A percentile compares a stretch with the other conserved stretches of the same genome.
These are phyloP conservation scores for Petrolisthes cinctipes DNA, from an alignment of 2,888 invertebrate genomes.

Conservation along the genomic window DNA sequence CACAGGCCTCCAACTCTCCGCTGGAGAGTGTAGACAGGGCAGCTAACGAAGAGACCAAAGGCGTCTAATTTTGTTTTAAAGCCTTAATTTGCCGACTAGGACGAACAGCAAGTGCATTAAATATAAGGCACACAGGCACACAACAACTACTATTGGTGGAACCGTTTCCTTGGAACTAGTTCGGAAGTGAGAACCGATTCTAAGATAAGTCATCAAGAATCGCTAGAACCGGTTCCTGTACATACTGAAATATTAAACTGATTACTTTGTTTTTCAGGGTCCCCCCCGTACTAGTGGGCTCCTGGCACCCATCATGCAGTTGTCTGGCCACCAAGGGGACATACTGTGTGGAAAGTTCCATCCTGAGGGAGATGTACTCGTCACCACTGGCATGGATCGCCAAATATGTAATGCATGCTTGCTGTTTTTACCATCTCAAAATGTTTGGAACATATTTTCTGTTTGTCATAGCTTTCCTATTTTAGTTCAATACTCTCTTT, in stretches of 20 bases:
- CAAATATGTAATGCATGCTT: slow-evolving; percentile 82
- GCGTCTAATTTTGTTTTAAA: too few species aligned
- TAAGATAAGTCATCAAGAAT: neutral
- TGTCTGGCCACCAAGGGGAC: slow-evolving; percentile 97
- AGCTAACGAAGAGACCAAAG: too few species aligned
- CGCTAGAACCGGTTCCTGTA: neutral
- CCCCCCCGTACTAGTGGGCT: slow-evolving; percentile 88
- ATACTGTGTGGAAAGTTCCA: slow-evolving; percentile 94
- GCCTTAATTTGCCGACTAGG: too few species aligned
- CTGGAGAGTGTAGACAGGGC: too few species aligned
- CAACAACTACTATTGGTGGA: too few species aligned
- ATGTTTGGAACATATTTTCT: too few species aligned
- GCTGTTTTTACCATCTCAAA: neutral
- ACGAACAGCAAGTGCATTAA: too few species aligned
- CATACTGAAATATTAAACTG: neutral
- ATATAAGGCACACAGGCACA: too few species aligned
- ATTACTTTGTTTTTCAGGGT: slow-evolving; percentile 70
- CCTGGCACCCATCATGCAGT: slow-evolving; percentile 92
- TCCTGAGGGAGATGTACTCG: slow-evolving; percentile 94
- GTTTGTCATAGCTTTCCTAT: too few species aligned
- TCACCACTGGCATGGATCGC: slow-evolving; percentile 94
- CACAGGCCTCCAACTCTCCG: too few species aligned
- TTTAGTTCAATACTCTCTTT: too few species aligned
- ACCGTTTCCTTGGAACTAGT: too few species aligned
- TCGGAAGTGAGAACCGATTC: neutral